phyloP scores from a whole-genome alignment of 2,888 invertebrate genomes.

The Willowsia nigromaculata region DNA sequence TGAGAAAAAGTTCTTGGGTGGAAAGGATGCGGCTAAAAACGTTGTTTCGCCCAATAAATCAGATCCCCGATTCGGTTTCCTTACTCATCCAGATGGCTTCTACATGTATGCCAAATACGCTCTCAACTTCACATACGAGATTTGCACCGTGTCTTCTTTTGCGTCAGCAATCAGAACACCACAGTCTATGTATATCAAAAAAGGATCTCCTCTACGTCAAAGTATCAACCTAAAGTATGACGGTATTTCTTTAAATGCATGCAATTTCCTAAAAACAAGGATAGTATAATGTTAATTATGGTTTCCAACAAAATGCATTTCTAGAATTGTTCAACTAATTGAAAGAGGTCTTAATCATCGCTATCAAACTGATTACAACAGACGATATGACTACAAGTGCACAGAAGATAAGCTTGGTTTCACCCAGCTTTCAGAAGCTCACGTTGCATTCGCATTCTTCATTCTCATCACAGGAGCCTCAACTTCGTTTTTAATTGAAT shows the following conservation, averaged over 20 bases:
- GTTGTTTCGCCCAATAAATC: not conserved
- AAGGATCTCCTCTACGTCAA: constrained; percentile 11
- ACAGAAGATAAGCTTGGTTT: not conserved
- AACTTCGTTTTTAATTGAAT: not conserved
- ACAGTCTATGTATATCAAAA: constrained; percentile 23
- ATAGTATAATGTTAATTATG: too few species aligned
- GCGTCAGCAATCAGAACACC: not conserved
- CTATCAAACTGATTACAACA: not conserved
- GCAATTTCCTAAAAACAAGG: not conserved
- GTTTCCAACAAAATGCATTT: too few species aligned
- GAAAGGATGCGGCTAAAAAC: not conserved
- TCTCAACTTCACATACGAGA: not conserved
- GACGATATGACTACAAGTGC: constrained; percentile 10
- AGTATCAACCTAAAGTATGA: constrained; percentile 28
- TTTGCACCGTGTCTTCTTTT: constrained; percentile 15
- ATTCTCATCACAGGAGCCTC: not conserved
- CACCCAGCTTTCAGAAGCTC: not conserved
- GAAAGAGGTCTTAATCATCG: constrained; percentile 42
- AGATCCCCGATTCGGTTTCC: constrained; percentile 30
- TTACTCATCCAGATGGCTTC: constrained; percentile 46
- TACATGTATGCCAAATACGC: not conserved
- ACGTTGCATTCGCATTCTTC: constrained; percentile 10
- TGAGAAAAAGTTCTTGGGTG: not conserved
- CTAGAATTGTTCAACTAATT: constrained; percentile 19
- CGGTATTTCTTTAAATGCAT: not conserved